Evolutionary conservation across 2,113 vertebrate genomes (phyloP).

Genomic region (Phylloscopus trochiloides): DNA sequence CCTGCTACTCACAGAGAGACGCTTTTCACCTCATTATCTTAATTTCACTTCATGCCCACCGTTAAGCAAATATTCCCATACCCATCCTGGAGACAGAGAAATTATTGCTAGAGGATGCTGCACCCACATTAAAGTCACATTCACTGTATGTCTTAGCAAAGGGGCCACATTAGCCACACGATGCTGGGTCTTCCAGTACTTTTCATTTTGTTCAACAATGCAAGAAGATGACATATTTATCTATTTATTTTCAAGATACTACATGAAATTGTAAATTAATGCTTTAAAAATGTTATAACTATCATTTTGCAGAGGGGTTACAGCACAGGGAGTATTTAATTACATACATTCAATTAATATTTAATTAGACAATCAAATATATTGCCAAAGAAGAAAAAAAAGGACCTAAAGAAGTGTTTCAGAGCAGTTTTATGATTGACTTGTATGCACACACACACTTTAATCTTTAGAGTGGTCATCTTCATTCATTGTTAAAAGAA

Average conservation of each 20-base stretch:
- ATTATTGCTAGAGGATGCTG: not conserved
- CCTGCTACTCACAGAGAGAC: not conserved
- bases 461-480: not conserved
- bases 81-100: not conserved
- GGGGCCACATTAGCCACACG: not conserved
- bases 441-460: not conserved
- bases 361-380: not conserved
- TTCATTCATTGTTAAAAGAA: not conserved
- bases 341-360: not conserved
- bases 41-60: not conserved
- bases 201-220: not conserved
- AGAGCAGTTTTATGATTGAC: not conserved
- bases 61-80: not conserved
- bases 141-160: not conserved
- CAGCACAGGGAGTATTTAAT: not conserved
- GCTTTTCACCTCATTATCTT: fast-evolving
- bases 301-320: not conserved
- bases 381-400: not conserved
- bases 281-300: not conserved
- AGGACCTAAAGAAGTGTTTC: not conserved
- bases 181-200: not conserved
- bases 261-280: not conserved
- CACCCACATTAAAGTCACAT: not conserved
- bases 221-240: not conserved
- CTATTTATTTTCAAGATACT: not conserved